Evolutionary conservation across 2,113 vertebrate genomes (phyloP).

Genomic region (Meriones unguiculatus): DNA sequence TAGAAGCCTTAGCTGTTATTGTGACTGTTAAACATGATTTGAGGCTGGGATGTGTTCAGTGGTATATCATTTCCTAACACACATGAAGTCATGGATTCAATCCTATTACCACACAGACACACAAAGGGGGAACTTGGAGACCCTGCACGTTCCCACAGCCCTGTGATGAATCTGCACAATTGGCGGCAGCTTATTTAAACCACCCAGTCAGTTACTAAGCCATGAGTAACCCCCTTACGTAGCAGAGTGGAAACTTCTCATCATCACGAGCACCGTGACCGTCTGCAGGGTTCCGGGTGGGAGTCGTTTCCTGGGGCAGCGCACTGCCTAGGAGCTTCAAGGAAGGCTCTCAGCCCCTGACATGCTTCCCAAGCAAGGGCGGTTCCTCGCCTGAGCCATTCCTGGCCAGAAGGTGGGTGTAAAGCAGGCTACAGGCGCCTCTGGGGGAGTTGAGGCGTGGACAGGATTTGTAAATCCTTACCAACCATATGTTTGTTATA

Average conservation of each 20-base stretch:
- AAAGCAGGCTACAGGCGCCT: neutral
- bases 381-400: neutral
- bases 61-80: neutral
- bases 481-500: constrained; percentile 17
- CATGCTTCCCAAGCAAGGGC: neutral
- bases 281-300: neutral
- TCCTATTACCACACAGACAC: neutral
- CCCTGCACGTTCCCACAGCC: neutral
- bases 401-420: neutral
- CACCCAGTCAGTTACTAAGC: neutral
- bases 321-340: neutral
- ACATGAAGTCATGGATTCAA: neutral
- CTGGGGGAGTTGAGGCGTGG: neutral
- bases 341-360: neutral
- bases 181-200: neutral
- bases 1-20: neutral
- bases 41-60: neutral
- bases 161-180: neutral
- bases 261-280: neutral
- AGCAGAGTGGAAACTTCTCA: neutral
- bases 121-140: neutral
- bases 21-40: neutral
- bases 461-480: constrained; percentile 4
- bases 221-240: neutral
- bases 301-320: neutral